phyloP scores from a whole-genome alignment of 2,113 vertebrate genomes.

The Chrysemys picta region DNA sequence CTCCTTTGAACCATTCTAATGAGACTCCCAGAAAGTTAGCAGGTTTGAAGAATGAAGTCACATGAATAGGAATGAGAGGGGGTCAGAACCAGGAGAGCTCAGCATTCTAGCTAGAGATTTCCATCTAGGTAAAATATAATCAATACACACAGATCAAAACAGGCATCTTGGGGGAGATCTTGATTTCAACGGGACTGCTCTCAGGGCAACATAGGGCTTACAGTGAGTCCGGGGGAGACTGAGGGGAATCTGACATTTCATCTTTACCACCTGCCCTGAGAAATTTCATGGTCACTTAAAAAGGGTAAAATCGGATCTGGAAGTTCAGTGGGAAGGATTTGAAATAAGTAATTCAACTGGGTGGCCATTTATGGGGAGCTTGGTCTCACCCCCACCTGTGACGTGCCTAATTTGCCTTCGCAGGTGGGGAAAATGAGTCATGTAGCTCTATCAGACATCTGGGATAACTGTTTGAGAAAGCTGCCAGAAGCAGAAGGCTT shows the following conservation, averaged over 20 bases:
- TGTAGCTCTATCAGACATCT: not conserved
- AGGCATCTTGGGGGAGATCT: not conserved
- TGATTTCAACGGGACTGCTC: not conserved
- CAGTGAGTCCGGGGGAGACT: not conserved
- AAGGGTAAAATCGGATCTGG: not conserved
- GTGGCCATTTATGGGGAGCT: not conserved
- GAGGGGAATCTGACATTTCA: not conserved
- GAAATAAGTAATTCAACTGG: not conserved
- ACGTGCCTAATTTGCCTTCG: not conserved
- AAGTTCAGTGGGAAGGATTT: not conserved
- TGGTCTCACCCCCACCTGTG: not conserved
- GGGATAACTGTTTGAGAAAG: not conserved
- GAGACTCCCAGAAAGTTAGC: not conserved
- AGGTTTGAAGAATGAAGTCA: accelerated
- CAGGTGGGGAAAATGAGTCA: not conserved
- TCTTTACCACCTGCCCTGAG: not conserved
- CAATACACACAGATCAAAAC: not conserved
- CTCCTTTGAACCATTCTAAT: not conserved
- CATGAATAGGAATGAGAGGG: not conserved
- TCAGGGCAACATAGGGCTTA: not conserved
- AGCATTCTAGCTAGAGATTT: not conserved
- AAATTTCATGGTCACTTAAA: not conserved
- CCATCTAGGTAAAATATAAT: not conserved
- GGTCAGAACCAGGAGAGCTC: not conserved
- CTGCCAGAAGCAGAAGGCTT: not conserved